A percentile compares a stretch with the other conserved stretches of the same genome.
phyloP scores from a whole-genome alignment of 2,113 vertebrate species.

The Scolopax mira region DNA sequence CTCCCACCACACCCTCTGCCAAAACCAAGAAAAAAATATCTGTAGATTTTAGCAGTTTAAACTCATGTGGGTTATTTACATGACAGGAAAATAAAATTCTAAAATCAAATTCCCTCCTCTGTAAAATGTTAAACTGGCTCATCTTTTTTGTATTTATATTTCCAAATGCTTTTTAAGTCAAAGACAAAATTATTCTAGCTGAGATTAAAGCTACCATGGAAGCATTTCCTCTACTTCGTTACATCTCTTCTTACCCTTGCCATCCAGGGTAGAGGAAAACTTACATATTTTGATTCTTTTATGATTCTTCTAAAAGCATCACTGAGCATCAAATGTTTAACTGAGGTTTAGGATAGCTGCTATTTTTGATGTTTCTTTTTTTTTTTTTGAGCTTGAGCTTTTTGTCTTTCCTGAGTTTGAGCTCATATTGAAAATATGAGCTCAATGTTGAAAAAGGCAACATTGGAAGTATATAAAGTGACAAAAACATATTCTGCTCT shows the following conservation, averaged over 20 bases:
- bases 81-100: not conserved
- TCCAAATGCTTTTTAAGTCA: not conserved
- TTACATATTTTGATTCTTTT: not conserved
- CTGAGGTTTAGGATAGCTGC: not conserved
- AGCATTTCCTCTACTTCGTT: not conserved
- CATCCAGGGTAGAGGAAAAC: not conserved
- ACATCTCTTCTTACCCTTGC: not conserved
- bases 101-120: not conserved
- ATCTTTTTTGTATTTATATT: not conserved
- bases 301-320: not conserved
- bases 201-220: not conserved
- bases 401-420: not conserved
- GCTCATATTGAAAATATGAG: too few species aligned
- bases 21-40: not conserved
- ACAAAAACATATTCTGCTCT: not conserved
- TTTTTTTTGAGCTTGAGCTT: not conserved
- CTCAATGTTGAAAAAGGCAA: not conserved
- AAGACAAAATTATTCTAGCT: not conserved
- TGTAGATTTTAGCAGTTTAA: not conserved
- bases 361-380: not conserved
- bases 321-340: not conserved
- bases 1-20: accelerated
- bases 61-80: not conserved
- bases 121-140: not conserved
- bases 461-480: not conserved